A percentile compares a stretch with the other conserved stretches of the same genome.
Conservation (phyloP, 2,797 vertebrate species). For the Sebastes vulpes region DNA sequence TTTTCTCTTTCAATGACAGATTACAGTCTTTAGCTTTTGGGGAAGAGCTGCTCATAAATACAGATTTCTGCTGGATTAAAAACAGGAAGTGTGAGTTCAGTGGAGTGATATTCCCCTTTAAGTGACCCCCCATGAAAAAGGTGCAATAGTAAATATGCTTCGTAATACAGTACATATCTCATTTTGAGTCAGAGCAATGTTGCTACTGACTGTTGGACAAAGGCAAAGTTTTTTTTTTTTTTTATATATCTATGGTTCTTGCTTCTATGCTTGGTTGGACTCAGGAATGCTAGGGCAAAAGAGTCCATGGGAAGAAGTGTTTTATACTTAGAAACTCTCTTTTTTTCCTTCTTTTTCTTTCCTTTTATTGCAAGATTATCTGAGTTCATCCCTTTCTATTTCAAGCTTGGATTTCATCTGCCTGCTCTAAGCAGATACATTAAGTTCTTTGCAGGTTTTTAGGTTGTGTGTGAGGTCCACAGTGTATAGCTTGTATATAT, state of each 20-base stretch:
- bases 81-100: conserved; percentile 52
- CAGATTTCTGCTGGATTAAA: conserved; percentile 31
- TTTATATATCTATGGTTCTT: conserved; percentile 35
- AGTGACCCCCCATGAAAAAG: conserved; percentile 39
- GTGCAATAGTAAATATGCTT: conserved; percentile 63
- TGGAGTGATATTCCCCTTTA: conserved; percentile 60
- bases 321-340: conserved; percentile 45
- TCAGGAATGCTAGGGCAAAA: conserved; percentile 59
- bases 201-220: conserved; percentile 44
- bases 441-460: conserved; percentile 67
- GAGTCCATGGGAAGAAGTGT: conserved; percentile 52
- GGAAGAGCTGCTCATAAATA: conserved; percentile 62
- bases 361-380: conserved; percentile 13
- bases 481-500: conserved; percentile 1
- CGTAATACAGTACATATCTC: conserved; percentile 58
- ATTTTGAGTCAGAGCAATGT: conserved; percentile 8
- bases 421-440: conserved; percentile 45
- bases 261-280: conserved; percentile 38
- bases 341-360: conserved; percentile 1
- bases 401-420: conserved; percentile 45
- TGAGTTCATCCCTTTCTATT: conserved; percentile 35
- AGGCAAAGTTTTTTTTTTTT: conserved; percentile 32
- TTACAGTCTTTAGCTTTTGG: conserved; percentile 53
- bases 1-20: conserved; percentile 43
- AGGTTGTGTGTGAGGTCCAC: conserved; percentile 72